Percentiles rank a stretch among this genome's conserved stretches.
phyloP scores from a whole-genome alignment of 2,113 vertebrate genomes.

The Mormoops blainvillei region DNA sequence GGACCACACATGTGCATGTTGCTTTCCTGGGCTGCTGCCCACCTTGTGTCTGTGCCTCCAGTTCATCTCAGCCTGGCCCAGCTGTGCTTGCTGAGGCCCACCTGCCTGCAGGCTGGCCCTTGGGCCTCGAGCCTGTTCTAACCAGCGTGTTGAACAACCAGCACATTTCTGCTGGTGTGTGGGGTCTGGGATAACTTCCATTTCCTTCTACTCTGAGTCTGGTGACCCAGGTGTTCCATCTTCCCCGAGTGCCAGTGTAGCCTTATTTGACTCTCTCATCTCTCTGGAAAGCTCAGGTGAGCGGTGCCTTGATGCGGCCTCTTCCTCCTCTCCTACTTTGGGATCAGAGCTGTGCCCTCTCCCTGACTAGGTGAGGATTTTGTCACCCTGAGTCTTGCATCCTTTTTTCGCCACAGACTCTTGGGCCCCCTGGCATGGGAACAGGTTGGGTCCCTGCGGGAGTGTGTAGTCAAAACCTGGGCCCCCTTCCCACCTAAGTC shows the following conservation, averaged over 20 bases:
- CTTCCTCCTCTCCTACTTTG: neutral
- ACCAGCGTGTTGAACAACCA: no score
- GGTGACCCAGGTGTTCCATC: neutral
- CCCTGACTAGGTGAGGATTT: neutral
- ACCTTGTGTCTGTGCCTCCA: neutral
- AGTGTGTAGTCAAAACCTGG: fast-evolving
- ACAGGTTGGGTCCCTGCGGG: neutral
- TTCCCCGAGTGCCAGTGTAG: neutral
- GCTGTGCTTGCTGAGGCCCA: neutral
- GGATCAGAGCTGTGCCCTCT: neutral
- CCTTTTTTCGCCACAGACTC: neutral
- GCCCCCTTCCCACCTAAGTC: no score
- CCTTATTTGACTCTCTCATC: neutral
- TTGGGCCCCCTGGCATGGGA: neutral
- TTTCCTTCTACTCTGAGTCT: neutral
- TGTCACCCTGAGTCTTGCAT: neutral
- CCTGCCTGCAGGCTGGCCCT: neutral
- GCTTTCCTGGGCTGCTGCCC: neutral
- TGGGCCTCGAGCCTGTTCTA: neutral
- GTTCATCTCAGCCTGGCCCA: neutral
- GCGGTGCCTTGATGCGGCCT: neutral
- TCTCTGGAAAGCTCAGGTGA: neutral
- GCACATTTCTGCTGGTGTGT: fast-evolving
- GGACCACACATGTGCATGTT: neutral
- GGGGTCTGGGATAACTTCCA: neutral